Base-by-base conservation (phyloP, 2,888 invertebrate genomes). In the Watsonalla binaria region DNA sequence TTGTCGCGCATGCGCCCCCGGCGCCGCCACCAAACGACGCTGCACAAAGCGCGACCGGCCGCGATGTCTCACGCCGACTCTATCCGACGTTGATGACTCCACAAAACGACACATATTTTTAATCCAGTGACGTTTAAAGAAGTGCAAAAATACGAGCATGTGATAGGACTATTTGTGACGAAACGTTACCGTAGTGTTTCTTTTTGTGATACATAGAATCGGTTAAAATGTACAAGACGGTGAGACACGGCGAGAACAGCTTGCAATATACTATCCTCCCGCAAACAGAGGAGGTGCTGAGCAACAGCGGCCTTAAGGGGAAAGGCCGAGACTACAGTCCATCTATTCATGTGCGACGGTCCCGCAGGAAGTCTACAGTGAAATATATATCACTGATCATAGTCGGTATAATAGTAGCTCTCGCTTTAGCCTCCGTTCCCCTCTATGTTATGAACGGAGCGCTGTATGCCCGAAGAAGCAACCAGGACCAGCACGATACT, bases 211-310 rank as follows among this genome's bases (percentile, higher is more conserved):
- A 70, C 65, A 11, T 74, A 78, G 72, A 61, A 70, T 63, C 74
- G 56, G 70, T 68, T 70, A 88, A 73, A 71, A 95, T 95, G 95
- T 94, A 94, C 86, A 95, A 94, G 86, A 94, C 94, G 66, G 94
- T 94, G 78, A 89, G 94, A 61, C 94, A 94, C 80, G 94, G 94
- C 60, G 94, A 95, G 80, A 94, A 94, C 71, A 94, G 94, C 75
- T 92, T 95, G 68, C 94, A 94, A 76, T 95, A 95, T 82, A 94
- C 94, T 66, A 94, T 95, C 69, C 90, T 95, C 61, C 94, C 94
- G 56, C 94, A 94, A 80, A 94, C 94, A 55, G 94, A 94, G 78
- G 93, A 93, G 76, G 92, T 93, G 66, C 84, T 93, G 56, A 92
- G 80, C 66, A 93, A 93, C 68, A 92, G 93, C 66, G 93, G 93